Evolutionary conservation across 37 sponge, comb jelly and placozoan species (phyloP), one percentile per base, ranked within the genome.

Genomic region (Ephydatia muelleri): DNA sequence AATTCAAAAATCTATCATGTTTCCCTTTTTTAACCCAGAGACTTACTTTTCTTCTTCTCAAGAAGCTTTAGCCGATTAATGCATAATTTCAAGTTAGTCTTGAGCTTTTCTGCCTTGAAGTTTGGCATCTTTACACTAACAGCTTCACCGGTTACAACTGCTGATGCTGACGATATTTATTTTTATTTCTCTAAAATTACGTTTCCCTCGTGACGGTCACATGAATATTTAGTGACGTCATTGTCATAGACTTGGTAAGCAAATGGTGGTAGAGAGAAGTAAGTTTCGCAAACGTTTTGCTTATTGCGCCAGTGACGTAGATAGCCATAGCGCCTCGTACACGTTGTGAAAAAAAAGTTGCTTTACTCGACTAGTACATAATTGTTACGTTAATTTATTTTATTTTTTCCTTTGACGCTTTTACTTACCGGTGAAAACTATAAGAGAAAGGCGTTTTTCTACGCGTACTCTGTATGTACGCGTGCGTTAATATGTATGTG

Each of bases 1-100:
- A 14, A 21, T 14, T 11, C 19, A 21, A 57, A 19, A 16, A 16
- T 1, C 57, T 21, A 57, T 16, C 19, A 19, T 4, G 1, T 14
- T 16, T 57, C 16, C 57, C 57, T 11, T 6, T 9, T 43, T 6
- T 4, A 34, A 71, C 72, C 19, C 12, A 5, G 28, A 28, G 26
- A 85, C 95, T 87, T 82, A 98, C 98, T 95, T 84, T 97, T 99
- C 88, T 99, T 99, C 93, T 99, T 99, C 86, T 99, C 96, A 65
- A 99, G 82, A 29, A 96, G 91, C 91, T 99, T 99, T 81, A 99
- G 84, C 35, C 99, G 86, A 83, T 97, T 97, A 65, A 99, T 97
- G 39, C 86, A 70, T 40, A 99, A 79, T 75, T 90, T 84, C 14
- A 97, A 85, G 77, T 97, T 99, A 0, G 89, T 92, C 65, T 86